Conservation (phyloP, 2,797 vertebrate species). For the Chlorospingus semifuscus region DNA sequence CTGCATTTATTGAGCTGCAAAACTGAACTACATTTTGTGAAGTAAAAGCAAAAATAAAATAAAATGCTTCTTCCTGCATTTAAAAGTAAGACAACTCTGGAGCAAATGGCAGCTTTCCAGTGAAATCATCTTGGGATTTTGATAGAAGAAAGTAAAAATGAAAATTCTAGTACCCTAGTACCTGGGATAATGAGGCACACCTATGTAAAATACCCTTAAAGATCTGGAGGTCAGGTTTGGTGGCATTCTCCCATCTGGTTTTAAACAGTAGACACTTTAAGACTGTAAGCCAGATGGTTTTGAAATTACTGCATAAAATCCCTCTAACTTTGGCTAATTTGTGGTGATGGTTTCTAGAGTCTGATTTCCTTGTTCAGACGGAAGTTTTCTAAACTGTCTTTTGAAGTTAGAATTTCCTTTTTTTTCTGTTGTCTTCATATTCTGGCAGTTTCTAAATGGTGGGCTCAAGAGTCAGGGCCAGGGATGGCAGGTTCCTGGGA, state of each 20-base stretch:
- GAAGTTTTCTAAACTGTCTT: not conserved
- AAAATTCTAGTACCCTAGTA: not conserved
- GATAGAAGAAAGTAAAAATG: not conserved
- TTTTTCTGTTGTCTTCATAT: not conserved
- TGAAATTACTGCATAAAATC: not conserved
- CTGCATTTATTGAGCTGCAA: not conserved
- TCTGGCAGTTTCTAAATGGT: not conserved
- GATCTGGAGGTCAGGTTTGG: not conserved
- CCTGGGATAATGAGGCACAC: not conserved
- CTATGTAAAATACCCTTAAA: fast-evolving
- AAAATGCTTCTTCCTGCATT: not conserved
- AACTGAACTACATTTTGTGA: not conserved
- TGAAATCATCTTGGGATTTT: not conserved
- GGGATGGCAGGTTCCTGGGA: not conserved
- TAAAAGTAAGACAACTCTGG: not conserved
- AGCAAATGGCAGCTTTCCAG: not conserved
- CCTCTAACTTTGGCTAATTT: not conserved
- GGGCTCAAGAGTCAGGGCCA: not conserved
- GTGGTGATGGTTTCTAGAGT: not conserved
- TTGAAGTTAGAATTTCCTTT: not conserved
- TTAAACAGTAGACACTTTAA: not conserved
- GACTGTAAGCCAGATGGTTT: not conserved
- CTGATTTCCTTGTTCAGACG: not conserved
- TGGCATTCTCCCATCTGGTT: not conserved
- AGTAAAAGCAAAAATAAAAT: not conserved